Evolutionary conservation across 1,140 invertebrate species (phyloP).

Genomic region (Nomia melanderi): DNA sequence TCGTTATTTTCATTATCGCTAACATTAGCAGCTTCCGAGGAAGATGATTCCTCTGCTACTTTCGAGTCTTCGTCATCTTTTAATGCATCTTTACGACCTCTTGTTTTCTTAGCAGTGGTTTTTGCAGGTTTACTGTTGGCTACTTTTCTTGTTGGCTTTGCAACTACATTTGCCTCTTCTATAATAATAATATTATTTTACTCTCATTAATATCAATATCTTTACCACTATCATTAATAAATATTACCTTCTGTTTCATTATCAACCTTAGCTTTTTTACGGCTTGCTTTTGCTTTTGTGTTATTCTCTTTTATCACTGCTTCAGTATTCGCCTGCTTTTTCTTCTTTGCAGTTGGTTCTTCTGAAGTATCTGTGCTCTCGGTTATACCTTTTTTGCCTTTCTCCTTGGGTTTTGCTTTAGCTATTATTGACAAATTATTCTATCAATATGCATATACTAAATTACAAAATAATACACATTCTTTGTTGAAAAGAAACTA

Average conservation of each 20-base stretch:
- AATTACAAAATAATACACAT: not conserved
- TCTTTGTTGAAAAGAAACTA: not conserved
- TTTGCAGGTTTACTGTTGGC: not conserved
- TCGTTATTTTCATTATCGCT: conserved; percentile 10
- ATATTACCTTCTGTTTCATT: conserved; percentile 1
- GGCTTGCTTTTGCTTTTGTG: not conserved
- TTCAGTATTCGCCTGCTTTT: not conserved
- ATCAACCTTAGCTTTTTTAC: not conserved
- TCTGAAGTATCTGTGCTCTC: not conserved
- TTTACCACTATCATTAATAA: not conserved
- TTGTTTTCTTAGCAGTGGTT: not conserved
- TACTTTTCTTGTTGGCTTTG: conserved; percentile 1
- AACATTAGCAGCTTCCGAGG: not conserved
- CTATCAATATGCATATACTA: not conserved
- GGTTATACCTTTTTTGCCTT: not conserved
- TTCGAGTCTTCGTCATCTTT: conserved; percentile 6
- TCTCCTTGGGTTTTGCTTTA: conserved; percentile 3
- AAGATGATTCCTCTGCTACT: not conserved
- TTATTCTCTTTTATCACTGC: not conserved
- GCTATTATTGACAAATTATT: not conserved
- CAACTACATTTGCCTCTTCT: not conserved
- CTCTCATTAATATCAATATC: not conserved
- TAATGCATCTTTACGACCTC: conserved; percentile 6
- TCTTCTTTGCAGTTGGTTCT: not conserved
- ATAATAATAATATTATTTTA: conserved; percentile 1